These are phyloP conservation scores for Agrotis puta DNA, from an alignment of 2,888 invertebrate species.

Conservation along the genomic window DNA sequence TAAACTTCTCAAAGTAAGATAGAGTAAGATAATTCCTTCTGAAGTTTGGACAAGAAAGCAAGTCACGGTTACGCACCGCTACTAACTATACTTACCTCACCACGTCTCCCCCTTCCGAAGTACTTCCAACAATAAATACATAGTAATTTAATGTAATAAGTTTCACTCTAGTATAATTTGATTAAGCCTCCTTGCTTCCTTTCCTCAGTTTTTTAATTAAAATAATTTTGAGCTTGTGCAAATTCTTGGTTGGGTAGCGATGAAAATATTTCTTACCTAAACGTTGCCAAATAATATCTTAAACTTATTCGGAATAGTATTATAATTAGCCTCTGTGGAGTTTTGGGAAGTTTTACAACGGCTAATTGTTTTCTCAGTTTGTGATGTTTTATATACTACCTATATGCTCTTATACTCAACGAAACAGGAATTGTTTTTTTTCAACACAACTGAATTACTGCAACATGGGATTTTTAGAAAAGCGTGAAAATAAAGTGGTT, in stretches of 20 bases:
- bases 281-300: slow-evolving; percentile 63
- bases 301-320: slow-evolving; percentile 58
- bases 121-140: slow-evolving; percentile 51
- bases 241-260: slow-evolving; percentile 66
- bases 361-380: slow-evolving; percentile 28
- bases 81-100: slow-evolving; percentile 52
- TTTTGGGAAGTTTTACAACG: slow-evolving; percentile 39
- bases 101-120: slow-evolving; percentile 24
- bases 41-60: slow-evolving; percentile 64
- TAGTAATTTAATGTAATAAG: slow-evolving; percentile 64
- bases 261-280: slow-evolving; percentile 66
- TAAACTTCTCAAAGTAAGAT: slow-evolving; percentile 57
- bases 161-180: slow-evolving; percentile 67
- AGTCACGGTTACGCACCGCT: slow-evolving; percentile 60
- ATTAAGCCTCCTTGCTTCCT: slow-evolving; percentile 66
- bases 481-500: not conserved
- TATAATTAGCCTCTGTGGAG: slow-evolving; percentile 48
- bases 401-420: not conserved
- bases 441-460: not conserved
- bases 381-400: slow-evolving; percentile 4
- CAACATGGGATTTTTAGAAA: not conserved
- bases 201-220: slow-evolving; percentile 73
- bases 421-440: not conserved
- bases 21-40: slow-evolving; percentile 53
- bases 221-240: slow-evolving; percentile 70